Conservation (phyloP, 2,113 vertebrate species). For the Saccopteryx bilineata region DNA sequence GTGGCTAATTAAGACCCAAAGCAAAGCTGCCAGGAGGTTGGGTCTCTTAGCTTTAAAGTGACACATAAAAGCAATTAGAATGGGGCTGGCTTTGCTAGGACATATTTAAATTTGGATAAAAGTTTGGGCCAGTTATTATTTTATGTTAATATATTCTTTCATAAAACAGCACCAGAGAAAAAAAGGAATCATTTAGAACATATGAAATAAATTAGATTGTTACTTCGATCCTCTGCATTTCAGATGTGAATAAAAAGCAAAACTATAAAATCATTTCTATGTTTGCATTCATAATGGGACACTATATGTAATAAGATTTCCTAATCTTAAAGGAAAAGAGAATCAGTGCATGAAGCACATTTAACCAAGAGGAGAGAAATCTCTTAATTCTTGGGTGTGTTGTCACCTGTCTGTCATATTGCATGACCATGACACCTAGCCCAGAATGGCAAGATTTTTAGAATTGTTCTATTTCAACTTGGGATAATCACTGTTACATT, state of each 20-base stretch:
- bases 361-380: conserved; percentile 69
- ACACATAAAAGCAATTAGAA: conserved; percentile 85
- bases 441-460: conserved; percentile 73
- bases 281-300: conserved; percentile 68
- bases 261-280: conserved; percentile 73
- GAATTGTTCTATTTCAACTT: conserved; percentile 72
- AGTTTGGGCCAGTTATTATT: conserved; percentile 82
- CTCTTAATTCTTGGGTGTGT: conserved; percentile 72
- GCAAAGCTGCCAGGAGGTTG: conserved; percentile 82
- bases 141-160: conserved; percentile 81
- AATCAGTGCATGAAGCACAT: conserved; percentile 48
- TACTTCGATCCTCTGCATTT: conserved; percentile 65
- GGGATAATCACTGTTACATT: conserved; percentile 66
- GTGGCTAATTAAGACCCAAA: conserved; percentile 80
- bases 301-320: conserved; percentile 71
- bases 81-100: conserved; percentile 69
- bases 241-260: conserved; percentile 64
- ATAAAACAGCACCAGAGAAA: conserved; percentile 67
- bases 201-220: conserved; percentile 76
- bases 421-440: conserved; percentile 70
- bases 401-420: conserved; percentile 83
- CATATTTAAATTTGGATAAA: conserved; percentile 83
- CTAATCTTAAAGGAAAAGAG: conserved; percentile 48
- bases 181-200: conserved; percentile 74
- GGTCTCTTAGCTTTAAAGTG: conserved; percentile 81